Evolutionary conservation across 2,797 vertebrate species (phyloP).

Genomic region (Premnoplex brunnescens): DNA sequence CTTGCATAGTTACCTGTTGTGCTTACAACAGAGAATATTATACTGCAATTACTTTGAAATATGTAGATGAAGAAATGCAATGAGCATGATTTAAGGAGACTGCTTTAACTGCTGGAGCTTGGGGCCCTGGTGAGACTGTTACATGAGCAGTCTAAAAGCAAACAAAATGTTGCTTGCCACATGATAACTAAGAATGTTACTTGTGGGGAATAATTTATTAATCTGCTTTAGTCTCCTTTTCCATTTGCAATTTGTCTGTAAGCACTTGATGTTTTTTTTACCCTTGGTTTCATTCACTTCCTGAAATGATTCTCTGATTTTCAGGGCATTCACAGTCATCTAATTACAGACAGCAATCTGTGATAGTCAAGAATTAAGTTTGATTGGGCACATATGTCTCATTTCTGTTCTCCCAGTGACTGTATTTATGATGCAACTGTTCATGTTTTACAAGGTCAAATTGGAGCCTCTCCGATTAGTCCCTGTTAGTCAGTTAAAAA

Average conservation of each 20-base stretch:
- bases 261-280: background rate
- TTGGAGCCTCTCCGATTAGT: background rate
- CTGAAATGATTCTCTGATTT: conserved; percentile 17
- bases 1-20: background rate
- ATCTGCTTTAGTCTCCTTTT: background rate
- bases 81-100: background rate
- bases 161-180: background rate
- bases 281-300: background rate
- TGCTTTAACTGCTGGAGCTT: conserved; percentile 3
- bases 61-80: background rate
- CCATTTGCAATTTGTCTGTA: conserved; percentile 12
- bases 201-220: conserved; percentile 9
- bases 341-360: background rate
- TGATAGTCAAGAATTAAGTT: background rate
- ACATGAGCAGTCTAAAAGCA: background rate
- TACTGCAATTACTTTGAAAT: conserved; percentile 37
- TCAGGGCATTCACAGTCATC: background rate
- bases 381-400: background rate
- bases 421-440: background rate
- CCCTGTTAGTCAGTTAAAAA: background rate
- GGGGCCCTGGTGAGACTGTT: background rate
- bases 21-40: conserved; percentile 17
- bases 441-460: background rate
- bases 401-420: background rate
- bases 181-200: background rate